Base-by-base conservation (phyloP, 1,140 invertebrate genomes). In the Grapholita molesta region DNA sequence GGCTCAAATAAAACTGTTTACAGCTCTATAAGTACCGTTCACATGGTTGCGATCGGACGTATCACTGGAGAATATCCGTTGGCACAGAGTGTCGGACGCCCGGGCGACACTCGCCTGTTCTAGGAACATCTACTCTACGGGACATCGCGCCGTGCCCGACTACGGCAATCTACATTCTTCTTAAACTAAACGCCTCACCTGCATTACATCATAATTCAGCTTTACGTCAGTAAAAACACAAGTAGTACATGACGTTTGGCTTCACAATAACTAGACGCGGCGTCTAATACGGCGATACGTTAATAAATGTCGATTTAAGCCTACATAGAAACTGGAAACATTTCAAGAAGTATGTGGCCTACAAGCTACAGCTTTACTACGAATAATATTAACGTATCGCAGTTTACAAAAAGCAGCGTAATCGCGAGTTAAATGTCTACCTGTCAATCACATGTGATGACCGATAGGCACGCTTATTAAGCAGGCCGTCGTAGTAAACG, bases 1-100 rank as follows among this genome's bases (percentile, higher is more conserved):
- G 88, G 88, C 88, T 90, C 86, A 87, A 91, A 89, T 85, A 84
- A 89, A 89, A 85, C 80, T 80, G 85, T 84, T 83, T 9, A 79
- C 80, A 87, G 80, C 67, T 72, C 64, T 72, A 69, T 67, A 69
- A 69, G 57, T 48, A 64, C 32, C 65, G 68, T 64, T 68, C 67
- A 67, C 48, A 28, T 67, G 61, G 69, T 28, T 18, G 69, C 61
- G 48, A 48, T 55, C 68, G 67, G 53, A 71, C 78, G 71, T 84
- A 86, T 89, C 83, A 89, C 85, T 88, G 86, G 85, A 74, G 74
- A 77, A 80, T 72, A 72, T 77, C 74, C 76, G 75, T 82, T 82
- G 79, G 77, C 76, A 79, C 73, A 72, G 70, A 61, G 74, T 75
- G 70, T 67, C 67, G 66, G 64, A 72, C 76, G 77, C 68, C 69